phyloP scores from a whole-genome alignment of 35 echinoderm and acorn worm species.

The Nesometra sesokonis region DNA sequence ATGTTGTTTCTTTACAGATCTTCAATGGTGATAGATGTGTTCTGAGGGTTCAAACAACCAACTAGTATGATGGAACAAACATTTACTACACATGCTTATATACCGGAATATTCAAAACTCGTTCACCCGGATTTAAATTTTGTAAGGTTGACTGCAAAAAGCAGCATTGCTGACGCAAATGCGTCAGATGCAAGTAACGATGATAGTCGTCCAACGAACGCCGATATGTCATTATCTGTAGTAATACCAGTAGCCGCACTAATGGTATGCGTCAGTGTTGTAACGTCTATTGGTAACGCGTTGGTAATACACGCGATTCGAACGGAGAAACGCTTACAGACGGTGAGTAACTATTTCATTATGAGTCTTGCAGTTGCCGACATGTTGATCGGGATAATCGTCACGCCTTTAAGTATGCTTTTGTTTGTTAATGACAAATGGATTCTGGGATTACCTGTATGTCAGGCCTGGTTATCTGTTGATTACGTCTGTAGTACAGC shows the following conservation, averaged over 20 bases:
- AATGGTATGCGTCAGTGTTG: slow-evolving; percentile 59
- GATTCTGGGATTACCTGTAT: slow-evolving; percentile 62
- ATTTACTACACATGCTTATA: too few relatives aligned
- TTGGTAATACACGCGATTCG: slow-evolving; percentile 84
- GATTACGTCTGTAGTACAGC: slow-evolving; percentile 96
- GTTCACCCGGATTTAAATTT: too few relatives aligned
- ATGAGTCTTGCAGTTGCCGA: slow-evolving; percentile 82
- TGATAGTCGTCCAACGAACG: not conserved
- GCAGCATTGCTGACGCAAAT: not conserved
- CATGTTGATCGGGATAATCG: slow-evolving; percentile 77
- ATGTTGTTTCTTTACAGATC: too few relatives aligned
- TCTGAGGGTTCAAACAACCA: too few relatives aligned
- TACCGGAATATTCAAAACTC: too few relatives aligned
- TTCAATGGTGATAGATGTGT: too few relatives aligned
- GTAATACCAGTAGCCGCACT: slow-evolving; percentile 60
- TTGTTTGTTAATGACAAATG: slow-evolving; percentile 67
- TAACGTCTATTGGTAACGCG: slow-evolving; percentile 78
- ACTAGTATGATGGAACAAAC: too few relatives aligned
- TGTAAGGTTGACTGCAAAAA: too few relatives aligned
- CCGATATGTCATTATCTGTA: not conserved
- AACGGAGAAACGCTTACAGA: slow-evolving; percentile 77
- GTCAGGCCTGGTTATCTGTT: slow-evolving; percentile 75
- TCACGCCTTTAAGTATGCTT: slow-evolving; percentile 81
- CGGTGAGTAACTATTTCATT: slow-evolving; percentile 95
- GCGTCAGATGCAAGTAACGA: not conserved